These are phyloP conservation scores for Carapus acus DNA, from an alignment of 2,797 vertebrate species.

Conservation along the genomic window DNA sequence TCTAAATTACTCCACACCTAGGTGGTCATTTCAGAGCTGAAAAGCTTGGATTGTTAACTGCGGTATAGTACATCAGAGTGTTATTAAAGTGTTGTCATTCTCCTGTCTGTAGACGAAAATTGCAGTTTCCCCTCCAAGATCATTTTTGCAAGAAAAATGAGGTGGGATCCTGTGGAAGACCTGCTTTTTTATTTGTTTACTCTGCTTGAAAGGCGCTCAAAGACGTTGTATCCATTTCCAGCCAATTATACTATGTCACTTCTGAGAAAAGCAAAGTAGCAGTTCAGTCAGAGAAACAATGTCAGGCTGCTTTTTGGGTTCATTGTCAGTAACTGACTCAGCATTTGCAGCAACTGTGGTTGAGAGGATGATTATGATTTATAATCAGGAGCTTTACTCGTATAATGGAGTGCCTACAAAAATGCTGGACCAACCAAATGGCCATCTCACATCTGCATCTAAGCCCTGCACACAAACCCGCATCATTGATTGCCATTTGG, in stretches of 20 bases:
- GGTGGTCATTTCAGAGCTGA: conserved; percentile 17
- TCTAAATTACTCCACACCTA: conserved; percentile 45
- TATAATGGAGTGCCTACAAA: conserved; percentile 68
- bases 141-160: background rate
- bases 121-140: background rate
- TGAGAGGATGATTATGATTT: conserved; percentile 65
- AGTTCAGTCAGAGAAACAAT: conserved; percentile 24
- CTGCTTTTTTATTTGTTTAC: background rate
- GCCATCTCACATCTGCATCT: conserved; percentile 65
- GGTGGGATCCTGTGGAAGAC: background rate
- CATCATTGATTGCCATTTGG: conserved; percentile 77
- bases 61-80: too few relatives aligned
- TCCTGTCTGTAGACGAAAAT: conserved; percentile 19
- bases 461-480: conserved; percentile 65
- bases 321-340: conserved; percentile 58
- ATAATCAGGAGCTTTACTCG: conserved; percentile 67
- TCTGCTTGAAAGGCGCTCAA: background rate
- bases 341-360: conserved; percentile 35
- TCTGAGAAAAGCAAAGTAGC: background rate
- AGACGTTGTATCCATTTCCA: background rate
- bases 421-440: conserved; percentile 64
- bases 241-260: background rate
- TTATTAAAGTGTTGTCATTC: conserved; percentile 9
- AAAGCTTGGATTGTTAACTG: too few relatives aligned
- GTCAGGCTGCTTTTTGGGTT: conserved; percentile 23